These are phyloP conservation scores for Diarsia mendica DNA, from an alignment of 2,888 invertebrate genomes.

Conservation along the genomic window DNA sequence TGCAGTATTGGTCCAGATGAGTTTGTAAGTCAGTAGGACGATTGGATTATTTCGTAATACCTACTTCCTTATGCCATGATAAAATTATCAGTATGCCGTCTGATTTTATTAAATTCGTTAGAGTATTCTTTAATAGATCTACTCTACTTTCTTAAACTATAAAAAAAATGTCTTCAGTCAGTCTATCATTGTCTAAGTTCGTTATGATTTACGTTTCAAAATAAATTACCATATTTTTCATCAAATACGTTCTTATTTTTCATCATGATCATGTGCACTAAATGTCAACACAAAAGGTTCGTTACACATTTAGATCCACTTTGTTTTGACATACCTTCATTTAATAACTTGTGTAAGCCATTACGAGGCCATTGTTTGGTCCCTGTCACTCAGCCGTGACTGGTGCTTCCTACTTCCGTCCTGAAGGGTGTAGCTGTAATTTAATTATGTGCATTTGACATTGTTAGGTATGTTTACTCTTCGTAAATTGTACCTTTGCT, in stretches of 20 bases:
- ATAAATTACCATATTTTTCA: background rate
- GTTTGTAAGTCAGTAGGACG: conserved; percentile 36
- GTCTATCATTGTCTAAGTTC: background rate
- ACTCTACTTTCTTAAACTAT: background rate
- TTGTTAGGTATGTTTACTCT: conserved; percentile 23
- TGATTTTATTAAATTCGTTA: background rate
- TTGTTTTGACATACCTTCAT: conserved; percentile 51
- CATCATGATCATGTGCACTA: background rate
- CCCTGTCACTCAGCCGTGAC: conserved; percentile 54
- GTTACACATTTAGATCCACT: conserved; percentile 32
- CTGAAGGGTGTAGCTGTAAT: conserved; percentile 58
- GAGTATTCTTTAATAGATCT: background rate
- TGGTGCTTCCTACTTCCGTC: conserved; percentile 56
- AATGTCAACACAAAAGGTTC: conserved; percentile 5
- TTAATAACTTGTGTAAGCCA: conserved; percentile 51
- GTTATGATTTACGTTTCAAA: background rate
- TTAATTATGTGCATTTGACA: conserved; percentile 40
- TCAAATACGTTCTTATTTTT: no score
- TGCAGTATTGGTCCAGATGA: conserved; percentile 34
- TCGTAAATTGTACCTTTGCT: conserved; percentile 9
- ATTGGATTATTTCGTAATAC: conserved; percentile 13
- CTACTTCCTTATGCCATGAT: background rate
- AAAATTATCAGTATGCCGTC: background rate
- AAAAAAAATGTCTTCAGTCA: background rate
- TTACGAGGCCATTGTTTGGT: conserved; percentile 52